Evolutionary conservation across 2,888 invertebrate species (phyloP), one percentile per base, ranked within the genome.

Genomic region (Lasioglossum figueresi): DNA sequence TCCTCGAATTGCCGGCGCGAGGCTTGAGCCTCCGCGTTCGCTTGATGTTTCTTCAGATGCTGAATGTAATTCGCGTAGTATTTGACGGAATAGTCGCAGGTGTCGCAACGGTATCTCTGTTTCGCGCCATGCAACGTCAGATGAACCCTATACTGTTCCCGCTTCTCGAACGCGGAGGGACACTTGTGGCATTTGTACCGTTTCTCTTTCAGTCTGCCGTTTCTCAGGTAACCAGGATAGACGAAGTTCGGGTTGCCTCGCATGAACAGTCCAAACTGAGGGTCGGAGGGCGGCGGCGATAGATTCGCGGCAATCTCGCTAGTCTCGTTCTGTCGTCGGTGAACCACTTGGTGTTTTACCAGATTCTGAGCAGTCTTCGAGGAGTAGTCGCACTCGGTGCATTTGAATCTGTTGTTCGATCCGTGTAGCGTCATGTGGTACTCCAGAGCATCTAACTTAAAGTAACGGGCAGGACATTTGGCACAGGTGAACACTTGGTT

Each of bases 41-140:
- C 96, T 93, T 97, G 96, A 94, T 98, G 98, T 92, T 98, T 97
- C 85, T 97, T 97, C 95, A 97, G 96, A 93, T 98, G 98, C 93
- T 98, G 98, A 59, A 97, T 96, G 91, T 97, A 97, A 93, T 98
- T 98, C 2, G 98, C 98, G 91, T 97, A 98, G 94, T 98, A 98
- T 91, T 98, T 98, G 0, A 98, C 98, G 2, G 98, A 98, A 95
- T 98, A 98, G 95, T 98, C 98, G 95, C 98, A 98, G 70, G 97
- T 96, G 91, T 97, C 97, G 95, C 98, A 98, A 90, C 97, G 97
- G 94, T 98, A 98, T 85, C 97, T 96, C 94, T 98, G 98, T 91
- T 97, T 97, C 0, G 98, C 97, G 5, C 98, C 98, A 93, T 98
- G 98, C 71, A 98, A 95, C 31, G 97, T 97, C 90, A 97, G 95